Evolutionary conservation across 2,113 vertebrate species (phyloP).

Genomic region (Antechinus flavipes): DNA sequence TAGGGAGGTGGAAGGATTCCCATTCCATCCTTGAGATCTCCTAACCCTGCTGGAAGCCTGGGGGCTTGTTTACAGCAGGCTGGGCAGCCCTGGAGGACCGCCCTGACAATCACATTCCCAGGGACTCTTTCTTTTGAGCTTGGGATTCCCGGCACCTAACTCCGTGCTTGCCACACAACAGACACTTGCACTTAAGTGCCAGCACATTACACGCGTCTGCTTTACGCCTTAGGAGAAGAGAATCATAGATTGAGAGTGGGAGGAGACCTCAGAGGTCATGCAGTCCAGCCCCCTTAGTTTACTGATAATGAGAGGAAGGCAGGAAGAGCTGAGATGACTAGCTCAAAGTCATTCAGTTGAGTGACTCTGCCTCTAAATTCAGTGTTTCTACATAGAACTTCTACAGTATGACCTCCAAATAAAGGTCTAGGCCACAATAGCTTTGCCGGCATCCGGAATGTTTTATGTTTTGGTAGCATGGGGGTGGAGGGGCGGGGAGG

Average conservation of each 20-base stretch:
- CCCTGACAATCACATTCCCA: too few species aligned
- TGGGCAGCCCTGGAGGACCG: background rate
- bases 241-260: background rate
- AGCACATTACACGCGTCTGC: background rate
- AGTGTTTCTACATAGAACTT: background rate
- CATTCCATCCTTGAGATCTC: background rate
- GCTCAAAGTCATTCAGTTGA: background rate
- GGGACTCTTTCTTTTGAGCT: background rate
- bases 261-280: background rate
- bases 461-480: background rate
- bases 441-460: background rate
- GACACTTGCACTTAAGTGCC: background rate
- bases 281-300: background rate
- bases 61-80: background rate
- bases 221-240: background rate
- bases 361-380: background rate
- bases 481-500: background rate
- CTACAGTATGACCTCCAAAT: background rate
- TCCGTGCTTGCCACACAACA: background rate
- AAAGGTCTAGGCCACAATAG: background rate
- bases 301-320: background rate
- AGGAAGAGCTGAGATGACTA: background rate
- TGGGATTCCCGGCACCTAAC: background rate
- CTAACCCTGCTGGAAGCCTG: background rate
- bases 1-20: background rate